Percentiles rank a stretch among this genome's conserved stretches.
Evolutionary conservation across 2,797 vertebrate species (phyloP).

Genomic region (Liparis tanakae): DNA sequence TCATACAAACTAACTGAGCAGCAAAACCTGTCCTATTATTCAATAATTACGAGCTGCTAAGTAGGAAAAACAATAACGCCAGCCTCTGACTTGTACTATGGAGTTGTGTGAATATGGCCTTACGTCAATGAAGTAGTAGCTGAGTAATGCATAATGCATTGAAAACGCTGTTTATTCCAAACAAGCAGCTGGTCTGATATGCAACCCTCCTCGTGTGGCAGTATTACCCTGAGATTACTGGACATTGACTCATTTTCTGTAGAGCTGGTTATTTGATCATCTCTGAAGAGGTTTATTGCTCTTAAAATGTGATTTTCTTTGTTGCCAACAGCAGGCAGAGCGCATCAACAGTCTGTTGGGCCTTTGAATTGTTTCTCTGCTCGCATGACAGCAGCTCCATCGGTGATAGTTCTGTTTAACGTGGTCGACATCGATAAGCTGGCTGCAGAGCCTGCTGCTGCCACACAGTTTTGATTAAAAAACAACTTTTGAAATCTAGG

Average conservation of each 20-base stretch:
- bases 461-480: not conserved
- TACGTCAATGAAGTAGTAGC: not conserved
- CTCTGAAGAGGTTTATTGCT: not conserved
- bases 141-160: not conserved
- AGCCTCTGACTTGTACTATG: not conserved
- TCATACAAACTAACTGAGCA: not conserved
- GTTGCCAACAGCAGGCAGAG: not conserved
- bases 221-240: not conserved
- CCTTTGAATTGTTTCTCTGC: not conserved
- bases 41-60: not conserved
- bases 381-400: not conserved
- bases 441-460: not conserved
- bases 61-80: fast-evolving
- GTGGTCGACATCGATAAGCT: not conserved
- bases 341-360: not conserved
- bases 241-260: not conserved
- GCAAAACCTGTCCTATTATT: slow-evolving; percentile 12
- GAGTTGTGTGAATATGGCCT: slow-evolving; percentile 1
- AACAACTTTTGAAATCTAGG: not conserved
- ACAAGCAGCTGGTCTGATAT: not conserved
- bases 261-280: slow-evolving; percentile 9
- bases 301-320: not conserved
- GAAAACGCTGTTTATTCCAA: not conserved
- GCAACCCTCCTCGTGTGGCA: slow-evolving; percentile 5
- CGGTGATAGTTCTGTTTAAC: not conserved